Base-by-base conservation (phyloP, 2,113 vertebrate genomes). In the Leucopsar rothschildi region DNA sequence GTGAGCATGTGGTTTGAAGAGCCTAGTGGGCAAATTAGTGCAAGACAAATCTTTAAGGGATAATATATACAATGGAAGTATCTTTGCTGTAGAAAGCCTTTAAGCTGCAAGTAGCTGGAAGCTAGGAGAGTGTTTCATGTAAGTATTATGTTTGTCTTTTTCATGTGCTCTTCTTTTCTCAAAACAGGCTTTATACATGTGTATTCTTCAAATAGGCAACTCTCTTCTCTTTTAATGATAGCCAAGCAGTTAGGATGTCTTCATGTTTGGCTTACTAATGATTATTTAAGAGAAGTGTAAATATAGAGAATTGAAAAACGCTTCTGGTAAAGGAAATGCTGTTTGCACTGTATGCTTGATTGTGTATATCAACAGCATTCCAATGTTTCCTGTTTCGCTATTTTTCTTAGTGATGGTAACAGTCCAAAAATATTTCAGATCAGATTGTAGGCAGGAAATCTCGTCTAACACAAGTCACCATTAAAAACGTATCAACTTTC, bases 281-380 rank as follows among this genome's bases (percentile, higher is more conserved):
- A 35, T 66, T 90, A 61, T 78, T 90, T 92, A 92, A 75, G 79
- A 86, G 63, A 88, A 94, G 52, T 75, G 82, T 81, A 83, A 90
- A 63, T 76, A 53, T 6, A 89, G 86, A 79, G 15, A 86, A 82
- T 7, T 63, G 71, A 37, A 95, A 73, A 94, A 85, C 40, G 15
- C 39, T 96, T 95, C 93, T 94, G 92, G 92, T 96, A 94, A 93
- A 95, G 96, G 95, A 97, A 96, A 87, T 64, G 86, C 47, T 96
- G 91, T 94, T 94, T 91, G 95, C 61, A 64, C 88, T 79, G 69
- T 86, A 83, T 88, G 25, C 94, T 94, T 94, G 96, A 97, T 95
- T 96, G 86, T 71, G 90, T 90, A 25, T 96, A 96, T 97, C 96
- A 96, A 90, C 93, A 94, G 88, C 94, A 91, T 96, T 96, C 94